Conservation (phyloP, 2,888 invertebrate genomes). For the Colletes collaris region DNA sequence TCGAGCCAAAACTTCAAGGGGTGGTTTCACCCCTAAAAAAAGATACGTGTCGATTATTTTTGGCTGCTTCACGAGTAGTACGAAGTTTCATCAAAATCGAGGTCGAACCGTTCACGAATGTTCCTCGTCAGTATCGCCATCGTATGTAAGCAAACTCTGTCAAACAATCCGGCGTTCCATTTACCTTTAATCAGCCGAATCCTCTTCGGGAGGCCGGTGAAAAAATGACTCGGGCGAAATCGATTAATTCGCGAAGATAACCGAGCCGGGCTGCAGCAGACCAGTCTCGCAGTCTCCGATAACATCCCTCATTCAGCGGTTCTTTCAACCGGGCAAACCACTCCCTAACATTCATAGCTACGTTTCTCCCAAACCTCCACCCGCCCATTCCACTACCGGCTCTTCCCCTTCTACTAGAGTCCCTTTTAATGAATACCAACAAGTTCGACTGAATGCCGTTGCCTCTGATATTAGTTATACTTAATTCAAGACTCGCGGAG, state of each 20-base stretch:
- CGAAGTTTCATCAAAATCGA: too few species aligned
- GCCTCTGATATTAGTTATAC: constrained; percentile 81
- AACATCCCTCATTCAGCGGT: constrained; percentile 73
- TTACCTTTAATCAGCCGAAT: constrained; percentile 42
- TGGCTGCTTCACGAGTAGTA: too few species aligned
- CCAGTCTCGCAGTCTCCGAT: constrained; percentile 60
- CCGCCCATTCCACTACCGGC: background rate
- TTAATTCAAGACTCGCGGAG: constrained; percentile 78
- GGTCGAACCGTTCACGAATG: too few species aligned
- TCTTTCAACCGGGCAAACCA: constrained; percentile 66
- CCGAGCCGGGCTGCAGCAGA: constrained; percentile 24
- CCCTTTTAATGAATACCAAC: constrained; percentile 81
- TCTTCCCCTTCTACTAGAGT: constrained; percentile 36
- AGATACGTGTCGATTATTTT: too few species aligned
- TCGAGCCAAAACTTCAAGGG: too few species aligned
- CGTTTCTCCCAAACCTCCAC: background rate
- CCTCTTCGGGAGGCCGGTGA: constrained; percentile 27
- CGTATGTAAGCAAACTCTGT: constrained; percentile 25
- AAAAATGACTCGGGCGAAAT: constrained; percentile 40
- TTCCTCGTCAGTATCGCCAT: background rate
- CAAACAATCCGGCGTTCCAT: constrained; percentile 38
- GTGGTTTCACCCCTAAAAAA: too few species aligned
- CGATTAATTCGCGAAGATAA: constrained; percentile 48
- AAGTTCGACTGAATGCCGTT: constrained; percentile 77
- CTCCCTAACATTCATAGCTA: constrained; percentile 38